Percentiles rank a stretch among this genome's conserved stretches.
phyloP scores from a whole-genome alignment of 2,888 invertebrate genomes.

The Diplazon laetatorius region DNA sequence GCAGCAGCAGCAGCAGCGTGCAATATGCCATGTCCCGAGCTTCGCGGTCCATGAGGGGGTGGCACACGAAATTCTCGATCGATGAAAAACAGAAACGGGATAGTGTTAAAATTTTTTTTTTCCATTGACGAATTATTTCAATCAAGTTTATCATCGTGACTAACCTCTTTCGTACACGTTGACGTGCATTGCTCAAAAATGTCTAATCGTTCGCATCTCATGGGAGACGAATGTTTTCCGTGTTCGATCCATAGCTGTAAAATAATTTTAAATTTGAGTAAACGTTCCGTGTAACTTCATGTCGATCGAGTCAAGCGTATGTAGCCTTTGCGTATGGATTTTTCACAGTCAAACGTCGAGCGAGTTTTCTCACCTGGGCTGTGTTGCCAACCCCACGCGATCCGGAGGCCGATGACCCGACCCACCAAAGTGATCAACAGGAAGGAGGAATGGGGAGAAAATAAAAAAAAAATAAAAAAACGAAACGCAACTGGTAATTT shows the following conservation, averaged over 20 bases:
- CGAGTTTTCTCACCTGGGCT: neutral
- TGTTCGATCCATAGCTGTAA: too few species aligned
- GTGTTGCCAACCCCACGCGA: neutral
- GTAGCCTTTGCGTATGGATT: neutral
- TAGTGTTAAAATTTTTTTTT: too few species aligned
- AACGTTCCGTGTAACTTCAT: too few species aligned
- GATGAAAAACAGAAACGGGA: neutral
- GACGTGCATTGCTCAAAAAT: too few species aligned
- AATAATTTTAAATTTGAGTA: too few species aligned
- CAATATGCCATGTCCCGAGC: conserved; percentile 21
- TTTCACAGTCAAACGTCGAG: neutral
- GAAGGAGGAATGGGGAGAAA: neutral
- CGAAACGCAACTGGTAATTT: conserved; percentile 40
- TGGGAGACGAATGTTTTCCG: too few species aligned
- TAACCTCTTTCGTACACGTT: too few species aligned
- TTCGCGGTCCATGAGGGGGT: conserved; percentile 10
- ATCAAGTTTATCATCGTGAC: too few species aligned
- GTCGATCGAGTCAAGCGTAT: neutral
- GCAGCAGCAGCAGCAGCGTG: conserved; percentile 14
- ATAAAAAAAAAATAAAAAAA: conserved; percentile 27
- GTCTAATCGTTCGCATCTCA: too few species aligned
- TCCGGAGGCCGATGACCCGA: conserved; percentile 9
- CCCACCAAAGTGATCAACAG: conserved; percentile 17
- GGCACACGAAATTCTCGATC: conserved; percentile 1
- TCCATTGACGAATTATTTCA: too few species aligned